Conservation (phyloP, 2,888 invertebrate genomes). For the Drosophila subquinaria region DNA sequence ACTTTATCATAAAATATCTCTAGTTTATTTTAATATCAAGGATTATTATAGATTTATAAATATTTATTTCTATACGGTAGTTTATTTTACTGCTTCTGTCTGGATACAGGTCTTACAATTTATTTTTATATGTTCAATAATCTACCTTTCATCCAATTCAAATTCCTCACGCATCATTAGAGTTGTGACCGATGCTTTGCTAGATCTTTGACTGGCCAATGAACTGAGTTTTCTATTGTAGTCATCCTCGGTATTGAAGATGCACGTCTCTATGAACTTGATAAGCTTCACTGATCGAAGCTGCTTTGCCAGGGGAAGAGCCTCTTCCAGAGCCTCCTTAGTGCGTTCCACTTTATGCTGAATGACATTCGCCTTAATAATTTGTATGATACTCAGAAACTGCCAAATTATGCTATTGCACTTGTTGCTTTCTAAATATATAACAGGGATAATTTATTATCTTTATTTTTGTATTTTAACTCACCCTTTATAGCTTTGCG, state of each 20-base stretch:
- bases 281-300: conserved; percentile 15
- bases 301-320: conserved; percentile 26
- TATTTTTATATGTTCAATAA: background rate
- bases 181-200: conserved; percentile 28
- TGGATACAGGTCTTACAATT: background rate
- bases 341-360: conserved; percentile 81
- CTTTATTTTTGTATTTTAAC: no score
- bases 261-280: conserved; percentile 53
- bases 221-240: conserved; percentile 21
- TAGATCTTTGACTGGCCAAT: conserved; percentile 19
- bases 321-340: conserved; percentile 64
- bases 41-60: background rate
- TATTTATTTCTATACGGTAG: background rate
- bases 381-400: conserved; percentile 74
- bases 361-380: conserved; percentile 76
- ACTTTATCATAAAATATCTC: no score
- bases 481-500: conserved; percentile 67
- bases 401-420: conserved; percentile 78
- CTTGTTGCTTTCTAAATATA: conserved; percentile 52
- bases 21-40: no score
- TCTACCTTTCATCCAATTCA: background rate
- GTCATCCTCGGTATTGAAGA: conserved; percentile 41
- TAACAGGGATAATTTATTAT: background rate
- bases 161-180: background rate
- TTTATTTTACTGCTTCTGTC: background rate